These are phyloP conservation scores for Alfaro cultratus DNA, from an alignment of 2,797 vertebrate genomes.

Conservation along the genomic window DNA sequence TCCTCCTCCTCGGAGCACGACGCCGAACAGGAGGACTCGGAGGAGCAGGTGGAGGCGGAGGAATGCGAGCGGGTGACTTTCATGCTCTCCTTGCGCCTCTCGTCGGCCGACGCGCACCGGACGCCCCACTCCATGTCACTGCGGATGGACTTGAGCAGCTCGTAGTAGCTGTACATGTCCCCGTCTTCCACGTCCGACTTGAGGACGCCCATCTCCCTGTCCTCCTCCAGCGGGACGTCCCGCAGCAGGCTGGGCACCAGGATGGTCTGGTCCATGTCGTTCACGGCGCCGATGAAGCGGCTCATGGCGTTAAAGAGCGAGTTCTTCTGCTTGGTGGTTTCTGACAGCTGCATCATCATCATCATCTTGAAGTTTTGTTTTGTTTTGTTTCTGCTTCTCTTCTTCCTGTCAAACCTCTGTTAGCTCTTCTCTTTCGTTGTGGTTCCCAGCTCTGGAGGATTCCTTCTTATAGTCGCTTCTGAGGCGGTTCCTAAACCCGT, in stretches of 20 bases:
- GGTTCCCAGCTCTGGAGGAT: neutral
- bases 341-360: slow-evolving; percentile 88
- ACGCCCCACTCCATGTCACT: slow-evolving; percentile 96
- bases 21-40: slow-evolving; percentile 21
- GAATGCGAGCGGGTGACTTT: slow-evolving; percentile 78
- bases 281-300: slow-evolving; percentile 94
- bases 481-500: slow-evolving; percentile 71
- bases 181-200: slow-evolving; percentile 77
- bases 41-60: slow-evolving; percentile 52
- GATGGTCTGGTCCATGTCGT: slow-evolving; percentile 98
- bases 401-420: slow-evolving; percentile 1
- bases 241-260: slow-evolving; percentile 96
- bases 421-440: slow-evolving; percentile 13
- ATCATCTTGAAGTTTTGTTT: neutral
- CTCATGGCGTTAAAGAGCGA: slow-evolving; percentile 96
- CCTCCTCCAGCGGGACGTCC: slow-evolving; percentile 92
- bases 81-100: slow-evolving; percentile 79
- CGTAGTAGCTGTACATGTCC: slow-evolving; percentile 96
- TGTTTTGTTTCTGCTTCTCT: neutral
- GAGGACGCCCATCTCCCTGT: slow-evolving; percentile 72
- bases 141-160: slow-evolving; percentile 95
- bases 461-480: neutral
- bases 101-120: slow-evolving; percentile 78
- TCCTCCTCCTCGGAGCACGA: slow-evolving; percentile 75
- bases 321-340: slow-evolving; percentile 90